A percentile compares a stretch with the other conserved stretches of the same genome.
Conservation (phyloP, 2,113 vertebrate species). For the Abramis brama region DNA sequence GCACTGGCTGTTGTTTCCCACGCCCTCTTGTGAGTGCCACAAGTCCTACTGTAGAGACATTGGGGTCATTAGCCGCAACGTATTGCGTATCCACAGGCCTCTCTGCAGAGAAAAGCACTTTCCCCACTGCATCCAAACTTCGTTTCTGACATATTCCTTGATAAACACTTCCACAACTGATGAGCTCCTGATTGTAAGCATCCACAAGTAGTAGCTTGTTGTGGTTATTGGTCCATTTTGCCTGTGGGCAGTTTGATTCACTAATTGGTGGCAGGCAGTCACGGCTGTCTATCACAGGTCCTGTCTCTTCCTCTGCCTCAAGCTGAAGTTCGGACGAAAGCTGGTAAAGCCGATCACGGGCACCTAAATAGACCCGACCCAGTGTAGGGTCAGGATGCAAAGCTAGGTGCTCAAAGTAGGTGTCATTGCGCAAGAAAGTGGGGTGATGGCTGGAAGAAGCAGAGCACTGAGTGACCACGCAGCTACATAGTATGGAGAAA, state of each 20-base stretch:
- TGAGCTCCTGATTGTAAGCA: slow-evolving; percentile 82
- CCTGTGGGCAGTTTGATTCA: slow-evolving; percentile 87
- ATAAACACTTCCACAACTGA: slow-evolving; percentile 92
- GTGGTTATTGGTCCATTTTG: slow-evolving; percentile 85
- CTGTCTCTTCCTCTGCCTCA: slow-evolving; percentile 77
- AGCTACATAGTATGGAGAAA: slow-evolving; percentile 58
- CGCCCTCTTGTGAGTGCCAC: slow-evolving; percentile 78
- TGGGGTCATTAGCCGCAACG: slow-evolving; percentile 94
- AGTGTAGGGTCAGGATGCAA: slow-evolving; percentile 84
- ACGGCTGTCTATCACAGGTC: slow-evolving; percentile 88
- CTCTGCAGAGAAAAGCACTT: slow-evolving; percentile 84
- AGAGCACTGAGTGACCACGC: slow-evolving; percentile 64
- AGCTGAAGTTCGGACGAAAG: slow-evolving; percentile 78
- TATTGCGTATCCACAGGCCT: slow-evolving; percentile 94
- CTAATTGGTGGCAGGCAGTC: slow-evolving; percentile 92
- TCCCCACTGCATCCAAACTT: slow-evolving; percentile 75
- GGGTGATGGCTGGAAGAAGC: slow-evolving; percentile 59
- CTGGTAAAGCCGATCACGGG: slow-evolving; percentile 90
- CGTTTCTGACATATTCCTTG: slow-evolving; percentile 96
- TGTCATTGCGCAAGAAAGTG: slow-evolving; percentile 80
- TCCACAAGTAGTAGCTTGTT: slow-evolving; percentile 93
- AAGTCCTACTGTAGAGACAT: slow-evolving; percentile 91
- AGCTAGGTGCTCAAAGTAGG: slow-evolving; percentile 88
- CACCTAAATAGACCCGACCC: slow-evolving; percentile 88
- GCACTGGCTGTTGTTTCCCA: slow-evolving; percentile 78